These are phyloP conservation scores for Marcusenius ussheri DNA, from an alignment of 2,113 vertebrate genomes.

Conservation along the genomic window DNA sequence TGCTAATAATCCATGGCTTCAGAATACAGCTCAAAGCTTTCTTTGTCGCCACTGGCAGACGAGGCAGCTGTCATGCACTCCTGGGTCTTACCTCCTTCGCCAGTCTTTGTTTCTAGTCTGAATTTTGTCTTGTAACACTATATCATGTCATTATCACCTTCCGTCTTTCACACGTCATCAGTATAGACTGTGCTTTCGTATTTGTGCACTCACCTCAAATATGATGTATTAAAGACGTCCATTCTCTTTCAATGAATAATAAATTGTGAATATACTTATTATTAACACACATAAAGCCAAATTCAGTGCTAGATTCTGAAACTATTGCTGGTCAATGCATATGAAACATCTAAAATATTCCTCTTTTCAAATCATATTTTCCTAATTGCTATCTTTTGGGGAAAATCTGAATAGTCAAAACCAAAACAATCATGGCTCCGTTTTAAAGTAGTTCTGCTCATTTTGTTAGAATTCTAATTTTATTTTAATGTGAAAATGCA, in stretches of 20 bases:
- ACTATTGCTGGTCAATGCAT: not conserved
- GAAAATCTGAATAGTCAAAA: not conserved
- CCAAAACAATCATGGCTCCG: not conserved
- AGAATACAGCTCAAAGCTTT: not conserved
- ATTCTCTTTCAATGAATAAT: not conserved
- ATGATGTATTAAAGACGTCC: not conserved
- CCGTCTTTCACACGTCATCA: too few relatives aligned
- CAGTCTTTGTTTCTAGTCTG: not conserved
- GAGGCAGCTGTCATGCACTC: not conserved
- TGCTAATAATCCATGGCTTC: not conserved
- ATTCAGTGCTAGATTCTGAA: not conserved
- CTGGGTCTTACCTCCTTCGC: not conserved
- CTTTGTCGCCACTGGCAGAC: not conserved
- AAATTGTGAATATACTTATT: not conserved
- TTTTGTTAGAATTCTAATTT: constrained; percentile 9
- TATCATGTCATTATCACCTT: not conserved
- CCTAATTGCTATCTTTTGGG: not conserved
- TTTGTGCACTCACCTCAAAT: not conserved
- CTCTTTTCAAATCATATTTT: too few relatives aligned
- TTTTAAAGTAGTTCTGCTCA: not conserved
- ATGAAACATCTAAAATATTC: not conserved
- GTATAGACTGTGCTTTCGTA: not conserved
- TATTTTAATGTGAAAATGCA: not conserved
- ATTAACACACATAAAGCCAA: not conserved
- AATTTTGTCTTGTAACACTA: not conserved